Base-by-base conservation (phyloP, 1,140 invertebrate species). In the Formica selysi region DNA sequence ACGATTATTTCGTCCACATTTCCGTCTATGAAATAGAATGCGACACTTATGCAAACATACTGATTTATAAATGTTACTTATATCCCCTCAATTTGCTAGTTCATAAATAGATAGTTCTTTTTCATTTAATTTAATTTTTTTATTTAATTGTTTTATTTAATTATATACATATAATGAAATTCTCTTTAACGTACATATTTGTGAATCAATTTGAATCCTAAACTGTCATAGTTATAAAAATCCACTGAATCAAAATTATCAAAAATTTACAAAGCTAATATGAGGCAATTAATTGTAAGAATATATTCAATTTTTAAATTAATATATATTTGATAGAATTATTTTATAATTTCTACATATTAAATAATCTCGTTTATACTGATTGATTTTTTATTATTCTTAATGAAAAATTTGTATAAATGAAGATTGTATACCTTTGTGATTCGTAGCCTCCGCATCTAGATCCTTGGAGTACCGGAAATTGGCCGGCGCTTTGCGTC, bases 381-480 rank as follows among this genome's bases (percentile, higher is more conserved):
- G 0, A 51, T 51, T 32, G 5, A 8, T 57, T 76, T 76, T 78
- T 78, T 3, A 11, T 65, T 19, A 22, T 41, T 65, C 3, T 10
- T 1, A 41, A 19, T 51, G 16, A 51, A 48, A 48, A 48, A 0
- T 13, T 16, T 29, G 19, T 10, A 32, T 8, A 22, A 76, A 16
- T 19, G 10, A 29, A 41, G 13, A 38, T 26, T 68, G 88, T 73
- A 41, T 65, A 88, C 91, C 83, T 89, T 87, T 85, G 32, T 93
- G 91, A 22, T 89, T 65, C 8, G 88, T 92, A 0, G 90, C 92
- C 44, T 92, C 91, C 7, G 89, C 78, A 10, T 91, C 84, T 11
- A 89, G 76, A 83, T 92, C 92, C 13, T 62, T 11, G 0, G 22
- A 8, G 16, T 87, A 92, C 16, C 89, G 86, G n/a, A 94, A 90